A percentile compares a stretch with the other conserved stretches of the same genome.
phyloP scores from a whole-genome alignment of 2,888 invertebrate genomes.

The Drosophila atroscutellata region DNA sequence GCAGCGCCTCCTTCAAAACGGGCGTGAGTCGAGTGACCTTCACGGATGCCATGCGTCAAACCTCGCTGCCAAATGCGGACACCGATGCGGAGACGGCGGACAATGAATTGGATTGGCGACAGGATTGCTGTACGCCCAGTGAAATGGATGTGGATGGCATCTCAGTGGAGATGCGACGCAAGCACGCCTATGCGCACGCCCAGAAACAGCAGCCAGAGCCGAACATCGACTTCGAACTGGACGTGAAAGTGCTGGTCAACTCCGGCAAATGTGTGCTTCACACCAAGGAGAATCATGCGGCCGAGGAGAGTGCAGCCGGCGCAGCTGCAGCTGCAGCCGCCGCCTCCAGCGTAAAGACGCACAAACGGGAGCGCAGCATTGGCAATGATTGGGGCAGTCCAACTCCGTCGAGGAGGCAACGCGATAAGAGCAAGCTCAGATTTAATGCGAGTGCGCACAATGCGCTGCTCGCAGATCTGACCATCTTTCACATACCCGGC shows the following conservation, averaged over 20 bases:
- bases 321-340: constrained; percentile 49
- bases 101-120: constrained; percentile 81
- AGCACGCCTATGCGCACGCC: constrained; percentile 84
- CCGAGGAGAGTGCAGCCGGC: constrained; percentile 83
- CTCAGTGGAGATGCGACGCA: constrained; percentile 88
- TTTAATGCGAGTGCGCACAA: constrained; percentile 83
- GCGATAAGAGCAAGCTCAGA: constrained; percentile 84
- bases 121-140: constrained; percentile 80
- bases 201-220: constrained; percentile 89
- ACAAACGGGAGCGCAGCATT: constrained; percentile 84
- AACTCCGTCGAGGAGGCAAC: constrained; percentile 84
- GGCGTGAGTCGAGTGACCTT: constrained; percentile 85
- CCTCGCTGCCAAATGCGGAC: constrained; percentile 91
- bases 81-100: constrained; percentile 89
- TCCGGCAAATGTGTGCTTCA: constrained; percentile 98
- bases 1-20: constrained; percentile 89
- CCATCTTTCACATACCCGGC: constrained; percentile 96
- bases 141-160: constrained; percentile 88
- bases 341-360: constrained; percentile 77
- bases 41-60: constrained; percentile 87
- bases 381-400: constrained; percentile 86
- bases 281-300: constrained; percentile 90
- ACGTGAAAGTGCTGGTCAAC: constrained; percentile 97
- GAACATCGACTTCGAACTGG: constrained; percentile 97
- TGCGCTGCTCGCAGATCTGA: constrained; percentile 89